Conservation (phyloP, 1,140 invertebrate genomes). For the Acromyrmex charruanus region DNA sequence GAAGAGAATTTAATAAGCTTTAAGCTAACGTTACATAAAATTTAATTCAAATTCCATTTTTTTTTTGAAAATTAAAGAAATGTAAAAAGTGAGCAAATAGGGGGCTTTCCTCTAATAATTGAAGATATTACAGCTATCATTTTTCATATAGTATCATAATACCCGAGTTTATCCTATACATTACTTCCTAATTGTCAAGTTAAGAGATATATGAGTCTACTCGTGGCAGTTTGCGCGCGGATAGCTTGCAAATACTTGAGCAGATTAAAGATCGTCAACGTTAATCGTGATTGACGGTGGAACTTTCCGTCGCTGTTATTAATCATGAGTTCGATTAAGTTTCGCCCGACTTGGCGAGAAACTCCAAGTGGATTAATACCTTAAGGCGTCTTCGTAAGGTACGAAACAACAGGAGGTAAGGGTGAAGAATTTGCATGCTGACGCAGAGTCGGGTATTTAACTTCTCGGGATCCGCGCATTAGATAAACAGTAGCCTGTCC, state of each 20-base stretch:
- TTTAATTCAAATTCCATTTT: no score
- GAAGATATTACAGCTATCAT: no score
- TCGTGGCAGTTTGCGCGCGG: not conserved
- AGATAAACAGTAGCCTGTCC: slow-evolving; percentile 57
- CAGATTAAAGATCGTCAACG: slow-evolving; percentile 22
- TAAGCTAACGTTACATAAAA: no score
- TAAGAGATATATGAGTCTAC: not conserved
- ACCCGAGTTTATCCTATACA: not conserved
- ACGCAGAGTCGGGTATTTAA: slow-evolving; percentile 30
- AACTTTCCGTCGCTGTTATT: slow-evolving; percentile 30
- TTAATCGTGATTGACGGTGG: slow-evolving; percentile 27
- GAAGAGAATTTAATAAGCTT: no score
- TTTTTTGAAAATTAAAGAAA: no score
- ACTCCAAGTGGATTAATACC: slow-evolving; percentile 48
- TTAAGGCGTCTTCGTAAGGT: slow-evolving; percentile 46
- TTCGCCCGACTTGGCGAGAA: slow-evolving; percentile 32
- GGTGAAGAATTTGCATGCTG: slow-evolving; percentile 56
- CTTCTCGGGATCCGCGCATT: slow-evolving; percentile 48
- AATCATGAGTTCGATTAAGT: slow-evolving; percentile 35
- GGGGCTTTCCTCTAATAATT: no score
- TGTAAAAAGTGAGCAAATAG: no score
- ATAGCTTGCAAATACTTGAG: not conserved
- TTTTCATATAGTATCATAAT: no score
- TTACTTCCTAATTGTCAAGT: not conserved
- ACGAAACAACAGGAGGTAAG: slow-evolving; percentile 34